Percentiles rank a stretch among this genome's conserved stretches.
These are phyloP conservation scores for Pentalonia nigronervosa DNA, from an alignment of 1,140 invertebrate genomes.

Conservation along the genomic window DNA sequence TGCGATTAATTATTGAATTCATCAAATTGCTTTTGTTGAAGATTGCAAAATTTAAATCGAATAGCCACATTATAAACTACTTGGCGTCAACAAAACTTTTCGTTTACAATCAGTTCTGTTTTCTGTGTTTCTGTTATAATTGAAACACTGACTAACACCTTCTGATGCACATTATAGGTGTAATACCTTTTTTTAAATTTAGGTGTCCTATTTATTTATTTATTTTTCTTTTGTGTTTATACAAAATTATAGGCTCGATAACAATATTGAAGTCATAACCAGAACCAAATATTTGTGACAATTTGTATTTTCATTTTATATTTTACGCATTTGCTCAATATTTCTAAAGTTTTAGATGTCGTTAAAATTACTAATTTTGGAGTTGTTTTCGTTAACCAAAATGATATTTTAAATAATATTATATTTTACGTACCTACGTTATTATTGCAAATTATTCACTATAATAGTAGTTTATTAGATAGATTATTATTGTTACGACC, in stretches of 20 bases:
- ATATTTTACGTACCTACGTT: neutral
- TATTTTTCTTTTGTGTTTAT: neutral
- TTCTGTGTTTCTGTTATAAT: neutral
- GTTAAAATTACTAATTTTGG: neutral
- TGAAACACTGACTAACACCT: conserved; percentile 18
- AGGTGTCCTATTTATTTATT: neutral
- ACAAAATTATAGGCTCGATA: neutral
- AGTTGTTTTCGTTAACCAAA: conserved; percentile 12
- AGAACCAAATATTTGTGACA: conserved; percentile 39
- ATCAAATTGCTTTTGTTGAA: neutral
- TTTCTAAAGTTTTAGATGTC: conserved; percentile 34
- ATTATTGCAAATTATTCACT: neutral
- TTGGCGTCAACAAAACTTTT: neutral
- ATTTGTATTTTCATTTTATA: conserved; percentile 31
- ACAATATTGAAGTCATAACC: neutral
- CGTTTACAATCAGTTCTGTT: neutral
- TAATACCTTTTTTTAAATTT: neutral
- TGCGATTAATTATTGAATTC: neutral
- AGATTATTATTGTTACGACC: conserved; percentile 28
- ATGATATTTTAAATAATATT: conserved; percentile 22
- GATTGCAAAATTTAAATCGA: neutral
- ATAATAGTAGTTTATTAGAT: neutral
- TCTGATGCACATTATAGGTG: neutral
- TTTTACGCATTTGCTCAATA: conserved; percentile 45
- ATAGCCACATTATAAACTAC: neutral